These are phyloP conservation scores for Pocillopora grandis DNA, from an alignment of 92 coral and sea anemone species.

Conservation along the genomic window DNA sequence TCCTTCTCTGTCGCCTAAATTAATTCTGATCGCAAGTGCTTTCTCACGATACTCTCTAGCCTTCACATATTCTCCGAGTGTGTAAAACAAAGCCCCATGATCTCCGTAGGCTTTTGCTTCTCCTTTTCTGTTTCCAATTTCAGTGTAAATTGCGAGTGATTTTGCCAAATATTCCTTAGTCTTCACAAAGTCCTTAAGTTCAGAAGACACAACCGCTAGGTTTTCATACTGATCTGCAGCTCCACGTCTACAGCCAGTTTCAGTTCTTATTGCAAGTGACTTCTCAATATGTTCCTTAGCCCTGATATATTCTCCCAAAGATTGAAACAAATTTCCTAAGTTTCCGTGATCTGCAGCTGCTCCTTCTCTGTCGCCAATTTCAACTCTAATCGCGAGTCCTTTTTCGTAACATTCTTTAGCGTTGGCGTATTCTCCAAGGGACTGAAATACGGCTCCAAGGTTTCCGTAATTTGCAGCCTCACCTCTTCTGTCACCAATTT, in stretches of 20 bases:
- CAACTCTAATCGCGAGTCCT: neutral
- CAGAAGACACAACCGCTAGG: neutral
- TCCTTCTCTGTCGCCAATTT: neutral
- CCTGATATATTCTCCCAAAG: neutral
- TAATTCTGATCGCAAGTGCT: too few relatives aligned
- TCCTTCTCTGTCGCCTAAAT: too few relatives aligned
- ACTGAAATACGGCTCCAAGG: neutral
- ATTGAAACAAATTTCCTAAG: too few relatives aligned
- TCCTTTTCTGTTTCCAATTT: too few relatives aligned
- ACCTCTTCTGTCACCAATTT: too few relatives aligned
- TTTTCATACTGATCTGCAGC: neutral
- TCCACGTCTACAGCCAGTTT: too few relatives aligned
- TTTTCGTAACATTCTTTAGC: neutral
- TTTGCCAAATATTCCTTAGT: neutral
- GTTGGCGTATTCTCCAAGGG: neutral
- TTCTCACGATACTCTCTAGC: too few relatives aligned
- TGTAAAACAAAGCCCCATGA: too few relatives aligned
- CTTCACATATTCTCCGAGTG: too few relatives aligned
- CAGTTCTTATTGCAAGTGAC: neutral
- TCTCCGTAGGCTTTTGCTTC: too few relatives aligned
- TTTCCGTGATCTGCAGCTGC: neutral
- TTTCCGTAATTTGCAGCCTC: neutral
- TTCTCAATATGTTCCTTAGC: neutral
- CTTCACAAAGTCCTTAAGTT: neutral
- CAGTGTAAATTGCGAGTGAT: neutral